Conservation (phyloP, 2,888 invertebrate species). For the Malthinus flaveolus region DNA sequence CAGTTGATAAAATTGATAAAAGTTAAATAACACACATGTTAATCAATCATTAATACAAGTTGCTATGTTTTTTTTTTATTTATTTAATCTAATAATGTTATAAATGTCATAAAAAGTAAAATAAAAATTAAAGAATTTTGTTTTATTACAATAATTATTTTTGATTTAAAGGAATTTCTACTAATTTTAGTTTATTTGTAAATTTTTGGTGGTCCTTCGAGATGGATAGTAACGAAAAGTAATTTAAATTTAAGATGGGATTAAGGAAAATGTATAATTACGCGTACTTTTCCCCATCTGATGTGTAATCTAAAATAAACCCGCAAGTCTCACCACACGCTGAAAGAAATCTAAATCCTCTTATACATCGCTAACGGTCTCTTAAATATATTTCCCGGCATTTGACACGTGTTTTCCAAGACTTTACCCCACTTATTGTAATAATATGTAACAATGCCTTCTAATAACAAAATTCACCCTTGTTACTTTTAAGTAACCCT, state of each 20-base stretch:
- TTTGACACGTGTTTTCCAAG: constrained; percentile 27
- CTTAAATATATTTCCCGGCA: constrained; percentile 20
- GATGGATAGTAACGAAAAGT: too few relatives aligned
- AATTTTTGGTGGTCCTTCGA: too few relatives aligned
- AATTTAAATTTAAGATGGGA: too few relatives aligned
- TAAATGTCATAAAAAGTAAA: background rate
- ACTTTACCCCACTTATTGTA: constrained; percentile 24
- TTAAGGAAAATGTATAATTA: too few relatives aligned
- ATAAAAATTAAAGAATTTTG: background rate
- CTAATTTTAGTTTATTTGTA: too few relatives aligned
- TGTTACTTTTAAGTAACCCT: constrained; percentile 20
- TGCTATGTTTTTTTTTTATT: too few relatives aligned
- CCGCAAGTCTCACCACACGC: constrained; percentile 22
- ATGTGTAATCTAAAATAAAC: constrained; percentile 13
- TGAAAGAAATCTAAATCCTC: constrained; percentile 9
- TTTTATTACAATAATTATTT: background rate
- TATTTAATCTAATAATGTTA: too few relatives aligned
- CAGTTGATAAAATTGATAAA: constrained; percentile 16
- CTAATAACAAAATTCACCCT: constrained; percentile 27
- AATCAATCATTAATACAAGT: too few relatives aligned
- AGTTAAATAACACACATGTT: constrained; percentile 7
- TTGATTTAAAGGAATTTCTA: background rate
- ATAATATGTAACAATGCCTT: constrained; percentile 21
- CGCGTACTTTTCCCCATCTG: too few relatives aligned
- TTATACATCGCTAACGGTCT: constrained; percentile 18